A percentile compares a stretch with the other conserved stretches of the same genome.
These are phyloP conservation scores for Echinops telfairi DNA, from an alignment of 2,113 vertebrate genomes.

Conservation along the genomic window DNA sequence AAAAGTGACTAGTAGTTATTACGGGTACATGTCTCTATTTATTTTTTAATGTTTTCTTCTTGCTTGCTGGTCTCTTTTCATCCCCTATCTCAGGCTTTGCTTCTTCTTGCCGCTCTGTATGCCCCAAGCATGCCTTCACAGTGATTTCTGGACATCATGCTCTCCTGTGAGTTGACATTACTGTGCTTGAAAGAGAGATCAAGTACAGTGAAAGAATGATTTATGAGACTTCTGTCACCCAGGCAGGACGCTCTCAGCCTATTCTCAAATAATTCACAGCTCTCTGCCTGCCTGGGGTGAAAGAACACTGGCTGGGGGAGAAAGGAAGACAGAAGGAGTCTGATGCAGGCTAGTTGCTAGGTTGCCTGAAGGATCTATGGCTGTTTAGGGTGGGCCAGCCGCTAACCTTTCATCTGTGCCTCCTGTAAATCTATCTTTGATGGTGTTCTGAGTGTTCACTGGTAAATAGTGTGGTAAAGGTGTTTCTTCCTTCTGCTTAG, in stretches of 20 bases:
- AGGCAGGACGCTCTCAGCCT: slow-evolving; percentile 78
- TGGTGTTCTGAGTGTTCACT: slow-evolving; percentile 10
- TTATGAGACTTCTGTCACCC: slow-evolving; percentile 81
- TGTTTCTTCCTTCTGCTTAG: neutral
- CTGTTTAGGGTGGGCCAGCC: slow-evolving; percentile 10
- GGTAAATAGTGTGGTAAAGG: neutral
- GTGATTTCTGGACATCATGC: neutral
- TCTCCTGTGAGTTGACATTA: slow-evolving; percentile 55
- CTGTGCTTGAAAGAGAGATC: slow-evolving; percentile 81
- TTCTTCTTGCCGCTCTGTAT: accelerated
- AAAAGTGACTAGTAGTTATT: neutral
- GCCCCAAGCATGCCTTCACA: neutral
- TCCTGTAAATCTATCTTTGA: slow-evolving; percentile 66
- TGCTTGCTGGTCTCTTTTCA: neutral
- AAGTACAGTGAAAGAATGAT: slow-evolving; percentile 77
- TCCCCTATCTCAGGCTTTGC: neutral
- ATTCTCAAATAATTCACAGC: slow-evolving; percentile 82
- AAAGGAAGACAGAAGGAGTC: neutral
- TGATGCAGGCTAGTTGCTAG: neutral
- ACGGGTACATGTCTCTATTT: neutral
- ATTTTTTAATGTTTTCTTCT: neutral
- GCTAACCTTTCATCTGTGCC: slow-evolving; percentile 58
- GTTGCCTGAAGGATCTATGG: accelerated
- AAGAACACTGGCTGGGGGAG: neutral
- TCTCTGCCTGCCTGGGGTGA: slow-evolving; percentile 72